Conservation (phyloP, 2,113 vertebrate species). For the Nyctereutes procyonoides region DNA sequence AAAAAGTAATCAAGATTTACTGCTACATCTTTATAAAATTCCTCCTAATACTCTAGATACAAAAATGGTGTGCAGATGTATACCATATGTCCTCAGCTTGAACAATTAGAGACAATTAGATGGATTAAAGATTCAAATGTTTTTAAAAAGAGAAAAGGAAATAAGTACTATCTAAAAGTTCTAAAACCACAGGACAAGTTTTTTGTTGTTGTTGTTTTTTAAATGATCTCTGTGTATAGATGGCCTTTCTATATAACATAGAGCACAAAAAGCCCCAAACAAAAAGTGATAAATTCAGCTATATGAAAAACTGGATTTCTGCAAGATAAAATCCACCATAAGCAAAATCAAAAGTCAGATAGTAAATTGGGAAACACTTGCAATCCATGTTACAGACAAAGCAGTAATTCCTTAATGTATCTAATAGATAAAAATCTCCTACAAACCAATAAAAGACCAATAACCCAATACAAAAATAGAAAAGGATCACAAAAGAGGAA, state of each 20-base stretch:
- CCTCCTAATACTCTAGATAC: background rate
- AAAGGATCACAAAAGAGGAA: constrained; percentile 30
- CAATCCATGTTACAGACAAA: background rate
- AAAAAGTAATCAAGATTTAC: background rate
- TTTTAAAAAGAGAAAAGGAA: background rate
- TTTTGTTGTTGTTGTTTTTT: background rate
- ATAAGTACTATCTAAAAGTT: background rate
- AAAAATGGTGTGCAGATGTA: background rate
- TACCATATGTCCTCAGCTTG: background rate
- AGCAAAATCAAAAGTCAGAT: constrained; percentile 42
- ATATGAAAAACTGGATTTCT: constrained; percentile 1
- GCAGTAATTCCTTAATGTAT: constrained; percentile 30
- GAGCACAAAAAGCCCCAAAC: background rate
- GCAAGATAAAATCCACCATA: background rate
- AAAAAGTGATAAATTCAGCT: constrained; percentile 25
- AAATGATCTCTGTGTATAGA: background rate
- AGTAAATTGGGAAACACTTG: background rate
- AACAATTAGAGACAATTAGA: background rate
- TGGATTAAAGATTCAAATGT: background rate
- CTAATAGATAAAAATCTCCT: constrained; percentile 42
- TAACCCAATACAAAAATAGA: constrained; percentile 29
- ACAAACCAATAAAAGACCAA: constrained; percentile 29
- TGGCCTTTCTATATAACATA: background rate
- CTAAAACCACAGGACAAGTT: background rate
- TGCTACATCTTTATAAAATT: background rate